Conservation (phyloP, 2,888 invertebrate genomes). For the Sesia apiformis region DNA sequence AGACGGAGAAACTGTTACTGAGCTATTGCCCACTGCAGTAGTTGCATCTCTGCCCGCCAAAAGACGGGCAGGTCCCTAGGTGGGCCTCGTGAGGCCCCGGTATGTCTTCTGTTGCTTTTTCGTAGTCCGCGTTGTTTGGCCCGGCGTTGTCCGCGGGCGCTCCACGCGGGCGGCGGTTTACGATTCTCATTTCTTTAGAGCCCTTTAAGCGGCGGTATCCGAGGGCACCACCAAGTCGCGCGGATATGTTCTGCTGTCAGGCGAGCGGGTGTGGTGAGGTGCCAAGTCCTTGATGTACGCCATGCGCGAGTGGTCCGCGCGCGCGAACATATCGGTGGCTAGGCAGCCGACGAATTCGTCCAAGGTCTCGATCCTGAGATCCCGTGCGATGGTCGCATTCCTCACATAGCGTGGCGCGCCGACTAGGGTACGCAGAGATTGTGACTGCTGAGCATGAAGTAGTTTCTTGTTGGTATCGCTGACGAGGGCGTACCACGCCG, state of each 20-base stretch:
- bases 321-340: neutral
- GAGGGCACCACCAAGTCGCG: neutral
- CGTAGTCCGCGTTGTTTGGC: too few relatives aligned
- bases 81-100: too few relatives aligned
- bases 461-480: neutral
- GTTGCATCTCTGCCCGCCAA: too few relatives aligned
- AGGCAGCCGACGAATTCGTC: neutral
- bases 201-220: neutral
- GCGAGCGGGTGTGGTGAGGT: neutral
- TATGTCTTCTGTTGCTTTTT: too few relatives aligned
- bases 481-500: slow-evolving; percentile 1
- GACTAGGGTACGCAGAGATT: neutral
- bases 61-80: too few relatives aligned
- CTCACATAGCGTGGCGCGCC: neutral
- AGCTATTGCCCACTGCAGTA: too few relatives aligned
- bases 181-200: too few relatives aligned
- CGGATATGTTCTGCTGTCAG: neutral
- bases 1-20: too few relatives aligned
- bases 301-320: neutral
- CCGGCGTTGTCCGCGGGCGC: too few relatives aligned
- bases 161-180: too few relatives aligned
- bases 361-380: neutral
- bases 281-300: neutral
- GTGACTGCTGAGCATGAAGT: neutral
- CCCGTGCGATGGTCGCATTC: neutral